Percentiles rank a stretch among this genome's conserved stretches.
These are phyloP conservation scores for Tachina lurida DNA, from an alignment of 2,888 invertebrate species.

Conservation along the genomic window DNA sequence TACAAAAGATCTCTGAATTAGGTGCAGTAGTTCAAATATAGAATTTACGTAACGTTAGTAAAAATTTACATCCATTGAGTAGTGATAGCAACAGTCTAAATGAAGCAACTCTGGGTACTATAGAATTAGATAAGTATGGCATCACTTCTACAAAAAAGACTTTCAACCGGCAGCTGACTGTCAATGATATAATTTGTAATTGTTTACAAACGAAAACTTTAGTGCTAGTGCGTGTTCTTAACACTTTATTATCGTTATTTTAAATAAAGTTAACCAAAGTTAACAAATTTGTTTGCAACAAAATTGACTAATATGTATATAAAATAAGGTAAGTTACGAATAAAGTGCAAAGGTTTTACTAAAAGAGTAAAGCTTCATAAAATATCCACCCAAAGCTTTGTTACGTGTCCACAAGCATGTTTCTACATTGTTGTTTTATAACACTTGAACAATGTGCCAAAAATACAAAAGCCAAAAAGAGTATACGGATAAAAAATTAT, in stretches of 20 bases:
- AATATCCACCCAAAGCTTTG: slow-evolving; percentile 32
- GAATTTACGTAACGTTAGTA: too few species aligned
- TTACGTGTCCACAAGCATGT: slow-evolving; percentile 52
- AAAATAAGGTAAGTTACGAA: slow-evolving; percentile 35
- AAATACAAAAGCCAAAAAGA: slow-evolving; percentile 26
- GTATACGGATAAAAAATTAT: slow-evolving; percentile 11
- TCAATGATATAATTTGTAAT: slow-evolving; percentile 53
- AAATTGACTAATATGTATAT: slow-evolving; percentile 46
- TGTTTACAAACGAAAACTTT: slow-evolving; percentile 59
- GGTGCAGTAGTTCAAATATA: too few species aligned
- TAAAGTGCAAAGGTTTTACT: neutral
- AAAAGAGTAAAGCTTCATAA: slow-evolving; percentile 29
- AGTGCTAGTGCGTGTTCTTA: slow-evolving; percentile 18
- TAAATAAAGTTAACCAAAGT: slow-evolving; percentile 23
- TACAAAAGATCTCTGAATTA: too few species aligned
- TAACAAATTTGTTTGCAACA: neutral
- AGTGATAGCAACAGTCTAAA: too few species aligned
- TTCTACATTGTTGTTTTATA: slow-evolving; percentile 49
- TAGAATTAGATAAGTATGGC: slow-evolving; percentile 14
- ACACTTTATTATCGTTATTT: slow-evolving; percentile 54
- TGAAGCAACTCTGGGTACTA: neutral
- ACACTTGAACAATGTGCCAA: slow-evolving; percentile 15
- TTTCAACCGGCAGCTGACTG: slow-evolving; percentile 48
- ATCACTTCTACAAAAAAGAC: neutral
- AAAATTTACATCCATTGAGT: too few species aligned